phyloP scores from a whole-genome alignment of 2,888 invertebrate species.

The Trachelus troglodyta region DNA sequence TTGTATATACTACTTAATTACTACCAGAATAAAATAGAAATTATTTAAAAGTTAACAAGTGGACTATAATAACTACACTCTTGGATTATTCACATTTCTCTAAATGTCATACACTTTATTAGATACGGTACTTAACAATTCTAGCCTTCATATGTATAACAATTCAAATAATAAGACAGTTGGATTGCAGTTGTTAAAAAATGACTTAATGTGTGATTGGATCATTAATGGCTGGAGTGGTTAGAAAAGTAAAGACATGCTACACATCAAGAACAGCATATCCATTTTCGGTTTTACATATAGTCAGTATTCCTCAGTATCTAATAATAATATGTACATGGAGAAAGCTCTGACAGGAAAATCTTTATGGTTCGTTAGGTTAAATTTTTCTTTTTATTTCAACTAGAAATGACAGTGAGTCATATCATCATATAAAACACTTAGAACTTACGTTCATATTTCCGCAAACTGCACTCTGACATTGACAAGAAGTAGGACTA shows the following conservation, averaged over 20 bases:
- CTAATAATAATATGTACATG: neutral
- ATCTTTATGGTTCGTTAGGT: neutral
- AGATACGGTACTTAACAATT: neutral
- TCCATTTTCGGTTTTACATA: neutral
- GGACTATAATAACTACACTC: too few species aligned
- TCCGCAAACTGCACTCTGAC: neutral
- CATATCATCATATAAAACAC: neutral
- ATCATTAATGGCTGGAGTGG: neutral
- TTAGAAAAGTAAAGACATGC: neutral
- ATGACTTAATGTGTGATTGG: too few species aligned
- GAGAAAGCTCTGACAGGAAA: neutral
- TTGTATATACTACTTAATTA: neutral
- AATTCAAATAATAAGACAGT: neutral
- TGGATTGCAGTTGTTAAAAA: neutral
- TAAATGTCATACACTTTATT: neutral
- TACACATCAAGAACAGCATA: neutral
- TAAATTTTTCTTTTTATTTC: neutral
- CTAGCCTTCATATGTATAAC: neutral
- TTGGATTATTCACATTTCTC: neutral
- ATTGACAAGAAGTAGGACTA: slow-evolving; percentile 35
- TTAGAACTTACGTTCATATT: neutral
- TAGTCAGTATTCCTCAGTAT: neutral
- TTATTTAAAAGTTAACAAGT: neutral
- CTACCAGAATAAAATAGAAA: neutral
- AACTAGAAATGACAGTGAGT: neutral